Evolutionary conservation across 1,140 invertebrate genomes (phyloP).

Genomic region (Zaprionus ornatus): DNA sequence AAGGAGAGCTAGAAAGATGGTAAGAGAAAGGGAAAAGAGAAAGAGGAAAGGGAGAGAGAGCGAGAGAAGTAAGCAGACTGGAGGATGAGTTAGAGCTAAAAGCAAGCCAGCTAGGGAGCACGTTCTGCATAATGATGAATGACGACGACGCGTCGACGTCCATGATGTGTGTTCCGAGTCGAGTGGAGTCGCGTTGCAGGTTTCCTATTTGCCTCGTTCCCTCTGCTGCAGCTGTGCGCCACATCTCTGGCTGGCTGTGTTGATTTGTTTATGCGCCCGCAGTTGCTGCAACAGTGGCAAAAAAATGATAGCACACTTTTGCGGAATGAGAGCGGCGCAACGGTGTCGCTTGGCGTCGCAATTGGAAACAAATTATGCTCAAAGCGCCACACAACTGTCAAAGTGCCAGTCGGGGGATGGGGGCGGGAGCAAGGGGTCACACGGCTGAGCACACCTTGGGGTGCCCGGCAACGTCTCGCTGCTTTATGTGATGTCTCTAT

Average conservation of each 20-base stretch:
- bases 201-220: background rate
- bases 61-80: background rate
- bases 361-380: conserved; percentile 81
- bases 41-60: no score
- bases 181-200: conserved; percentile 25
- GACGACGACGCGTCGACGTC: conserved; percentile 63
- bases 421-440: background rate
- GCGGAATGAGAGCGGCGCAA: conserved; percentile 9
- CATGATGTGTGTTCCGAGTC: conserved; percentile 46
- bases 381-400: conserved; percentile 62
- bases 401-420: conserved; percentile 20
- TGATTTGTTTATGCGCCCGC: conserved; percentile 72
- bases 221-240: background rate
- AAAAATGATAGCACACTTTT: conserved; percentile 37
- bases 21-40: background rate
- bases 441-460: conserved; percentile 33
- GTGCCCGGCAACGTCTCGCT: conserved; percentile 6
- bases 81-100: conserved; percentile 44
- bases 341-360: conserved; percentile 54
- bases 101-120: conserved; percentile 67
- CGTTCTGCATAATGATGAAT: conserved; percentile 82
- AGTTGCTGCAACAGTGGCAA: conserved; percentile 29
- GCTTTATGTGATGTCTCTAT: conserved; percentile 49
- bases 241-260: conserved; percentile 14
- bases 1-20: background rate